Evolutionary conservation across 2,888 invertebrate genomes (phyloP).

Genomic region (Drosophila lutescens): DNA sequence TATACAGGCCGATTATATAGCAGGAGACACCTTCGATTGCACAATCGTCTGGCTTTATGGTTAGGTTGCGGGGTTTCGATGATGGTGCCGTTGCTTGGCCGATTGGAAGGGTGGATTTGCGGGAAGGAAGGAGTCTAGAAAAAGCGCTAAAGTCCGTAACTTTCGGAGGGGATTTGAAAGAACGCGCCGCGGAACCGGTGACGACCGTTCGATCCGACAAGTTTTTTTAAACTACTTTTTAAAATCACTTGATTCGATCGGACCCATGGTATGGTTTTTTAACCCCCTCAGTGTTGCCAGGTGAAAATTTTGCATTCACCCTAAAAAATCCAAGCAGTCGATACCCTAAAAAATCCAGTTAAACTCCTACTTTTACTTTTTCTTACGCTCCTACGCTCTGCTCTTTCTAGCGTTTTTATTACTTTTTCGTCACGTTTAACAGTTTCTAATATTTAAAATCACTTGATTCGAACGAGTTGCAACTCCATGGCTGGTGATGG

Average conservation of each 20-base stretch:
- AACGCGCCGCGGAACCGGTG: slow-evolving; percentile 15
- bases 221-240: neutral
- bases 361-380: too few species aligned
- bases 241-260: neutral
- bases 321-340: too few species aligned
- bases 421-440: too few species aligned
- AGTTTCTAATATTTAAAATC: too few species aligned
- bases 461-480: too few species aligned
- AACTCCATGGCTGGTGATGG: too few species aligned
- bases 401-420: too few species aligned
- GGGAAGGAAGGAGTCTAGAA: neutral
- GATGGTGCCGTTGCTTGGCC: slow-evolving; percentile 7
- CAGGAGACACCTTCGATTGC: slow-evolving; percentile 20
- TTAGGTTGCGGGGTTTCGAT: slow-evolving; percentile 11
- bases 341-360: too few species aligned
- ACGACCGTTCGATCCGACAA: slow-evolving; percentile 24
- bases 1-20: slow-evolving; percentile 2
- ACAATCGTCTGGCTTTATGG: slow-evolving; percentile 31
- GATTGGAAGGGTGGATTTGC: neutral
- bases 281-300: neutral
- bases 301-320: too few species aligned
- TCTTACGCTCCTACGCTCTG: too few species aligned
- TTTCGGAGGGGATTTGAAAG: slow-evolving; percentile 14
- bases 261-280: too few species aligned
- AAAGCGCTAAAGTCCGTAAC: neutral